Percentiles rank a stretch among this genome's conserved stretches.
Conservation (phyloP, 2,113 vertebrate species). For the Nannospalax galili region DNA sequence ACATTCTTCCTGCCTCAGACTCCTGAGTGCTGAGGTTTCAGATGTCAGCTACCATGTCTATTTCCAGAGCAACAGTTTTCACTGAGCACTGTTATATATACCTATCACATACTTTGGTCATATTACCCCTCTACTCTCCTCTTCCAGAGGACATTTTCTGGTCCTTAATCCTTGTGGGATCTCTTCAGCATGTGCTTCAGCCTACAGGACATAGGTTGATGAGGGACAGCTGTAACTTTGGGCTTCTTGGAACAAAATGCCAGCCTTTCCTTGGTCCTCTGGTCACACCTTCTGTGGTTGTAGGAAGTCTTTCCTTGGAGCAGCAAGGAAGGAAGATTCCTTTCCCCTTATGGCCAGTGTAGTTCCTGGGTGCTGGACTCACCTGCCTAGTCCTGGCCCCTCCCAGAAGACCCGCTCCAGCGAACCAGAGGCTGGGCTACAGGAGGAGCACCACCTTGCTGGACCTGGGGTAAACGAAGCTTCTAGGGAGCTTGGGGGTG, state of each 20-base stretch:
- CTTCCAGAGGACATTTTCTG: background rate
- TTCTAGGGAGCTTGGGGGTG: background rate
- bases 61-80: background rate
- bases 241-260: background rate
- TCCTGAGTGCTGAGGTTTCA: background rate
- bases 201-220: background rate
- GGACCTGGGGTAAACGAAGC: rapidly evolving
- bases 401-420: background rate
- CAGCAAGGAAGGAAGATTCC: background rate
- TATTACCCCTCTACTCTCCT: background rate
- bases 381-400: background rate
- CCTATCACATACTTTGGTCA: background rate
- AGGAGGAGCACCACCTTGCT: too few species aligned
- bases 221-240: background rate
- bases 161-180: rapidly evolving
- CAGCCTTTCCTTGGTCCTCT: background rate
- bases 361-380: background rate
- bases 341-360: rapidly evolving
- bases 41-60: background rate
- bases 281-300: background rate
- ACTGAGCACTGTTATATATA: background rate
- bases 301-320: background rate
- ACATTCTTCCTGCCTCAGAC: background rate
- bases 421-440: too few species aligned
- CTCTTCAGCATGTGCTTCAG: background rate